phyloP scores from a whole-genome alignment of 2,113 vertebrate species.

The Cisticola juncidis region DNA sequence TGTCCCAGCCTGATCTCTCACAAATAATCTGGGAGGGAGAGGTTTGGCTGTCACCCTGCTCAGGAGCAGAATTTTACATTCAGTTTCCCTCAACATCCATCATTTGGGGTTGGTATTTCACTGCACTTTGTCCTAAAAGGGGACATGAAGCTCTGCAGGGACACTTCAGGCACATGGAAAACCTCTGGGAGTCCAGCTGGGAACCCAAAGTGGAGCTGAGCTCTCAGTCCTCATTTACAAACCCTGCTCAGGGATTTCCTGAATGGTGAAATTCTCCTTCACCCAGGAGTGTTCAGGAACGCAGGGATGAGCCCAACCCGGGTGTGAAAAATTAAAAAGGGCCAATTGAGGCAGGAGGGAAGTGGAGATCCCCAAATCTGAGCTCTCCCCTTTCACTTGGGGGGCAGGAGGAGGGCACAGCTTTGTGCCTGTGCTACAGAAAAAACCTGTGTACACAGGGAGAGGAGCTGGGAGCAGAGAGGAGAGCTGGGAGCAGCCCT shows the following conservation, averaged over 20 bases:
- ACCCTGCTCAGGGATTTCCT: neutral
- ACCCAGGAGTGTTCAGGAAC: neutral
- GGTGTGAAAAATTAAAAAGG: neutral
- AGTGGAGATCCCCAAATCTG: neutral
- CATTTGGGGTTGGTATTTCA: neutral
- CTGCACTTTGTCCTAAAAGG: neutral
- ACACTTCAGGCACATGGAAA: neutral
- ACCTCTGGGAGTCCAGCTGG: neutral
- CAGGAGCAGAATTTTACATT: neutral
- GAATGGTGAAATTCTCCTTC: neutral
- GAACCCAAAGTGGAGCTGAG: neutral
- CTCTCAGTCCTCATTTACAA: neutral
- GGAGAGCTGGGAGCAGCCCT: neutral
- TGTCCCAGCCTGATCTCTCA: neutral
- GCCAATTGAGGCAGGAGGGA: rapidly evolving
- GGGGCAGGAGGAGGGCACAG: neutral
- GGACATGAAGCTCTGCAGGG: neutral
- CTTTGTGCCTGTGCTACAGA: neutral
- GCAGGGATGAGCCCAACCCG: neutral
- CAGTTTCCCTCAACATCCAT: neutral
- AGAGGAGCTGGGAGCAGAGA: too few relatives aligned
- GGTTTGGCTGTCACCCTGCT: neutral
- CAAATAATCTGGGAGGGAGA: neutral
- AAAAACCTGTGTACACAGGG: neutral
- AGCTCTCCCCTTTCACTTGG: rapidly evolving